Evolutionary conservation across 2,797 vertebrate species (phyloP), one percentile per base, ranked within the genome.

Genomic region (Poecilia velifera): DNA sequence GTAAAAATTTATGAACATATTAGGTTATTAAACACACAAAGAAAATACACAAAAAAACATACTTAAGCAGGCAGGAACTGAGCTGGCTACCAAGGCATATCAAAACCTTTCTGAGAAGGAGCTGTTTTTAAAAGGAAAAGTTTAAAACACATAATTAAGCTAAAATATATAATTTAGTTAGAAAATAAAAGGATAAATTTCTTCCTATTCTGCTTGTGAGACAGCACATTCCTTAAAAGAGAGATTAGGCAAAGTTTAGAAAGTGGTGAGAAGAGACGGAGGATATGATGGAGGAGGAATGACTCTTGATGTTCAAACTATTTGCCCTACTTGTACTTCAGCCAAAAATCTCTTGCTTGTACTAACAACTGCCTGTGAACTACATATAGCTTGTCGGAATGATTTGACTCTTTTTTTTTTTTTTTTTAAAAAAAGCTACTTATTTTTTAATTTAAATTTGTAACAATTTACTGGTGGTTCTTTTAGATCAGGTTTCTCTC

Each of bases 291-390:
- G 64, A 85, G 78, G 77, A 84, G 75, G 73, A 90, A 78, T 91
- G 90, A 90, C 88, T 88, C 81, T 62, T 46, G 80, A 80, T 88
- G 84, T 92, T 83, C 77, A 86, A 92, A 92, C 87, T 95, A 95
- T 94, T 93, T 92, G 92, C 92, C 91, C 95, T 88, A 90, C 34
- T 96, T 96, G 96, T 90, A 90, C 82, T 88, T 89, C 79, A 82
- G 93, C 93, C 93, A 95, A 90, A 87, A 86, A 78, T 80, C 79
- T 53, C 57, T 82, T 51, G 72, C 76, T n/a, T 59, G 77, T 88
- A 77, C 85, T 82, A 84, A 94, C 94, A 94, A 95, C 94, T 91
- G 94, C 93, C 96, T 95, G 93, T 53, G 59, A 89, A 81, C 90
- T 89, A 87, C 90, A 94, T 83, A 87, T 85, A 82, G 89, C 73